phyloP scores from a whole-genome alignment of 2,113 vertebrate species.

The Rhinoderma darwinii region DNA sequence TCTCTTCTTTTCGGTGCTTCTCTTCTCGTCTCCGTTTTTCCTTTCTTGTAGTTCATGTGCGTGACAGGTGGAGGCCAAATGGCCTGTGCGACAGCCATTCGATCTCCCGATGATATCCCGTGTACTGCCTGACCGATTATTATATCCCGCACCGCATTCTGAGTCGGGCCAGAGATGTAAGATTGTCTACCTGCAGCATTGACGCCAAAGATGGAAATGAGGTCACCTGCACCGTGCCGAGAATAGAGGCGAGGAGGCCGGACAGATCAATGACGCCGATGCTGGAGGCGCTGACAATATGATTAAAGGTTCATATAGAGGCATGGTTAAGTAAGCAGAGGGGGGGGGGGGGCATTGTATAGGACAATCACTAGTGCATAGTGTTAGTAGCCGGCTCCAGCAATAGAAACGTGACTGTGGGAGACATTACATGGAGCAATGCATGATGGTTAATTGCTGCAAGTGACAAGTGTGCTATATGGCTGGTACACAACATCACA shows the following conservation, averaged over 20 bases:
- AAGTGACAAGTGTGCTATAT: background rate
- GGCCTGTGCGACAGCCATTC: background rate
- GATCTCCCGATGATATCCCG: background rate
- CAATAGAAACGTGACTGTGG: background rate
- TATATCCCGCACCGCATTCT: background rate
- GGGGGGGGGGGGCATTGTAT: background rate
- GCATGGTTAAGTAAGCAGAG: background rate
- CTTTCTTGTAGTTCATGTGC: background rate
- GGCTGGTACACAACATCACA: background rate
- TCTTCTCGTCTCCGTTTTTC: background rate
- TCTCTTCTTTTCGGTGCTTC: background rate
- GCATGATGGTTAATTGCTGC: background rate
- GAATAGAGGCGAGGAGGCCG: conserved; percentile 5
- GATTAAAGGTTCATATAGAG: conserved; percentile 16
- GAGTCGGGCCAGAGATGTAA: background rate
- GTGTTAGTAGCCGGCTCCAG: background rate
- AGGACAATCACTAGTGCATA: background rate
- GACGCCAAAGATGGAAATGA: conserved; percentile 22
- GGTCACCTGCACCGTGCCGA: background rate
- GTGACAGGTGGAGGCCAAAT: background rate
- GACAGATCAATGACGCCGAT: background rate
- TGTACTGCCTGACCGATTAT: background rate
- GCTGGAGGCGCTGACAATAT: conserved; percentile 1
- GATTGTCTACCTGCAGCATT: background rate
- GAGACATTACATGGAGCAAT: background rate